Evolutionary conservation across 2,113 vertebrate genomes (phyloP), one percentile per base, ranked within the genome.

Genomic region (Condylura cristata): DNA sequence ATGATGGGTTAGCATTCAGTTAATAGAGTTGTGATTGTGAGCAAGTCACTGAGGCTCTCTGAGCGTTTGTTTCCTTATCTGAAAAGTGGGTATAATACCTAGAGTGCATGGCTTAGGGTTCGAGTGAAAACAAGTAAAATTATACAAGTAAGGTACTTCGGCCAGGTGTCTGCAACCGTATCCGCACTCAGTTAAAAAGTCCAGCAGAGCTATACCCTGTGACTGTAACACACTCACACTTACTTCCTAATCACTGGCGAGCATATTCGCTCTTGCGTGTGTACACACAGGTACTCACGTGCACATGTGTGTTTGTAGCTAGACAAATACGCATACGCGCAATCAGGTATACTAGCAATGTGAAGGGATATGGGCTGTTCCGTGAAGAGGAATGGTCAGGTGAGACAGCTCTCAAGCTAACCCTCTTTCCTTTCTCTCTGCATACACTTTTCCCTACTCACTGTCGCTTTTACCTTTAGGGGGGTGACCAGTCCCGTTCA

Each of bases 31-130:
- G 76, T 56, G 22, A 22, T 51, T 91, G 60, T 87, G 75, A 95
- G 48, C 48, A 75, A 75, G 80, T 93, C 80, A 70, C 26, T 56
- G 26, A 53, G 7, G 28, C 32, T 63, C 20, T 46, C 81, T 83
- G 78, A 61, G 32, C n/a, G 80, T 96, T 92, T 41, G 41, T 93
- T 91, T 94, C 22, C 44, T 93, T 56, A 53, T 86, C 30, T 53
- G 44, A 78, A 91, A 93, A 82, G 39, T 85, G 51, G 56, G 18
- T 85, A 24, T 70, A 89, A 75, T 53, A 89, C 34, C 65, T 34
- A 61, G 28, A 90, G 84, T 85, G 28, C 74, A 34, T 32, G 0
- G 41, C 32, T 68, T 76, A 81, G 66, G 30, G 65, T 44, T 44
- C n/a, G 91, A 90, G 70, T 86, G 41, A 74, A 89, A 89, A 60